Percentiles rank a stretch among this genome's conserved stretches.
phyloP scores from a whole-genome alignment of 2,113 vertebrate species.

The Lepisosteus osseus region DNA sequence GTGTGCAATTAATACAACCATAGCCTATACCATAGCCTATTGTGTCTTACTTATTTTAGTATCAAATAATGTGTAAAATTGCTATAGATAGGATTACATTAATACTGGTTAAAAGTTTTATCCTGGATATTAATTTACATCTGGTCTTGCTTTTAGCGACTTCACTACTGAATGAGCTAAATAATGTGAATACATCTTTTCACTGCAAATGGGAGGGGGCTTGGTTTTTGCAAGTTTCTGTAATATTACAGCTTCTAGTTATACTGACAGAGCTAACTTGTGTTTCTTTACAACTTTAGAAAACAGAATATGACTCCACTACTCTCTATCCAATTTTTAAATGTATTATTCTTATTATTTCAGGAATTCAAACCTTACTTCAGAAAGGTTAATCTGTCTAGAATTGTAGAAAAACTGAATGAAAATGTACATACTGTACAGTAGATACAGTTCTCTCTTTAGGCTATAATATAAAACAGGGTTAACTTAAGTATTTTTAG shows the following conservation, averaged over 20 bases:
- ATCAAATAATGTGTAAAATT: too few species aligned
- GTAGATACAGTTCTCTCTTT: not conserved
- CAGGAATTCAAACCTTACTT: too few species aligned
- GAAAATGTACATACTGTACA: not conserved
- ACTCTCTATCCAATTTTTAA: not conserved
- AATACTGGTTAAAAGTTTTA: too few species aligned
- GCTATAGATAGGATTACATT: too few species aligned
- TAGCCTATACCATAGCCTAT: too few species aligned
- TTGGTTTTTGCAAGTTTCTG: too few species aligned
- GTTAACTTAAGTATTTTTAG: too few species aligned
- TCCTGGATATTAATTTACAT: not conserved
- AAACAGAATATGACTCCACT: slow-evolving; percentile 2
- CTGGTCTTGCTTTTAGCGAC: not conserved
- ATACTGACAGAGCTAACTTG: slow-evolving; percentile 1
- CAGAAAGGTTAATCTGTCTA: not conserved
- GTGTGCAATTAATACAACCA: too few species aligned
- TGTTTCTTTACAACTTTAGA: not conserved
- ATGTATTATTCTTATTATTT: too few species aligned
- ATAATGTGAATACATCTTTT: not conserved
- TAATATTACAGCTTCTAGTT: not conserved
- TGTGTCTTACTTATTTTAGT: too few species aligned
- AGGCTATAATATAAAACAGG: too few species aligned
- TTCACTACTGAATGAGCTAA: not conserved
- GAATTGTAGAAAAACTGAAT: not conserved
- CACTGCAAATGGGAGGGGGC: not conserved